A percentile compares a stretch with the other conserved stretches of the same genome.
Conservation (phyloP, 2,797 vertebrate genomes). For the Capromys pilorides region DNA sequence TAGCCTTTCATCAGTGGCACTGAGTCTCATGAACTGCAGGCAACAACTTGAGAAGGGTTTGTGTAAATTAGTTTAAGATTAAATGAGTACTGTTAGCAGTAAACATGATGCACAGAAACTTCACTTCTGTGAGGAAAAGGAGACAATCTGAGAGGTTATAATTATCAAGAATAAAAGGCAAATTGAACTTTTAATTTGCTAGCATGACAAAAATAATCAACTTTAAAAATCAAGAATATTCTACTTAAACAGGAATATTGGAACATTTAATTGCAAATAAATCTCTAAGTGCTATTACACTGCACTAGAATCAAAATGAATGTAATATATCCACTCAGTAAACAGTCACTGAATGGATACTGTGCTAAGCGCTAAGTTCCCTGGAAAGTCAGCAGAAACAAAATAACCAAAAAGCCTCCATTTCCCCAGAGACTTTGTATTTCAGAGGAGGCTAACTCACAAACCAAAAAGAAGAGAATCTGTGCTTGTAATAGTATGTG, state of each 20-base stretch:
- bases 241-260: too few species aligned
- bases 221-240: too few species aligned
- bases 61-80: neutral
- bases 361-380: neutral
- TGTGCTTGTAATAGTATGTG: neutral
- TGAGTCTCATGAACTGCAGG: neutral
- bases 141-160: neutral
- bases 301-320: neutral
- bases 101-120: neutral
- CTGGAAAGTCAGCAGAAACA: neutral
- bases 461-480: neutral
- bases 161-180: too few species aligned
- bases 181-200: too few species aligned
- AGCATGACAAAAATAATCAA: too few species aligned
- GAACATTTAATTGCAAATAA: neutral
- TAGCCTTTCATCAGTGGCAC: rapidly evolving
- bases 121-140: neutral
- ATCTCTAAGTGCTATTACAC: neutral
- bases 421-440: neutral
- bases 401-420: neutral
- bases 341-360: neutral
- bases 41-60: neutral
- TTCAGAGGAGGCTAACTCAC: neutral
- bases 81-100: neutral
- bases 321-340: neutral